Conservation (phyloP, 2,888 invertebrate genomes). For the Pyrrhosoma nymphula region DNA sequence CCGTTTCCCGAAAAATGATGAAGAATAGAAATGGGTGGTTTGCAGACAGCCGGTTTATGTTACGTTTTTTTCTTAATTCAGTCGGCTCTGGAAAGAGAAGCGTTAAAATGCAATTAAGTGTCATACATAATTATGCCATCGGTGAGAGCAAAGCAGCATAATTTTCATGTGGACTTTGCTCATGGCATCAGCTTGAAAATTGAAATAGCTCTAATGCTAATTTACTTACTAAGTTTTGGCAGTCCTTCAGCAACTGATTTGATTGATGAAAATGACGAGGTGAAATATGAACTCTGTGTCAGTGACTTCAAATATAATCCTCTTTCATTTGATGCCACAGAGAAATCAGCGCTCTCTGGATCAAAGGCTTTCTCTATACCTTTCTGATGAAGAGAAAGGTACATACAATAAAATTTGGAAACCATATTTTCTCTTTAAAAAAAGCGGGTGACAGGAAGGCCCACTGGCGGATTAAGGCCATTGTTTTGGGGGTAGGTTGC, state of each 20-base stretch:
- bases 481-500: no score
- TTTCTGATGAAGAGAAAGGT: constrained; percentile 9
- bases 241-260: constrained; percentile 74
- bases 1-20: constrained; percentile 73
- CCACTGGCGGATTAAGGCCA: no score
- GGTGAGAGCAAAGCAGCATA: no score
- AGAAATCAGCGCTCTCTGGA: constrained; percentile 63
- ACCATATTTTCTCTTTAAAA: no score
- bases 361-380: constrained; percentile 25
- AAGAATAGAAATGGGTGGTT: constrained; percentile 75
- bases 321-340: constrained; percentile 51
- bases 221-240: constrained; percentile 73
- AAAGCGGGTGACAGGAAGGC: no score
- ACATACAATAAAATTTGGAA: no score
- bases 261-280: constrained; percentile 75
- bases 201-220: background rate
- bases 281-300: constrained; percentile 75
- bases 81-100: constrained; percentile 71
- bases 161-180: background rate
- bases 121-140: background rate
- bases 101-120: background rate
- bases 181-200: background rate
- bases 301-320: constrained; percentile 72
- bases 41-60: constrained; percentile 72
- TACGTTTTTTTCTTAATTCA: constrained; percentile 71